Conservation (phyloP, 2,888 invertebrate genomes). For the Cryptocephalus primarius region DNA sequence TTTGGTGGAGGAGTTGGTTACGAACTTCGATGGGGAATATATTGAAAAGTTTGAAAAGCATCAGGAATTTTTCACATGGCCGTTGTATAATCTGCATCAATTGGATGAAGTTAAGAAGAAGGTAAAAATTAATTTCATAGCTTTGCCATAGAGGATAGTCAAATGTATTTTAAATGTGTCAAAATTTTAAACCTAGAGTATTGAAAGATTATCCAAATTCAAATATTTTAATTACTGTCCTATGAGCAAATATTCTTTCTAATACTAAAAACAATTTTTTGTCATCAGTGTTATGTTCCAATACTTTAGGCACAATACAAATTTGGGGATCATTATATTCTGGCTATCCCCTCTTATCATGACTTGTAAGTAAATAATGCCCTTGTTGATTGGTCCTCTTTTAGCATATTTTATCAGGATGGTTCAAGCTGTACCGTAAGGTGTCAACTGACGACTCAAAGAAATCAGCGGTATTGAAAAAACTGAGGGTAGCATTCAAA, state of each 20-base stretch:
- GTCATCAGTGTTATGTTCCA: too few species aligned
- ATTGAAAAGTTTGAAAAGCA: conserved; percentile 9
- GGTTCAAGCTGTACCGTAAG: conserved; percentile 14
- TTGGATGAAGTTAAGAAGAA: conserved; percentile 12
- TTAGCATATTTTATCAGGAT: conserved; percentile 11
- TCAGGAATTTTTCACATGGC: conserved; percentile 18
- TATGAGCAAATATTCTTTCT: too few species aligned
- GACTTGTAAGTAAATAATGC: too few species aligned
- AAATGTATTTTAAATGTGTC: too few species aligned
- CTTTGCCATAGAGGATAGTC: too few species aligned
- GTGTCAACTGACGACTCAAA: conserved; percentile 12
- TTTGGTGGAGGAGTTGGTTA: conserved; percentile 8
- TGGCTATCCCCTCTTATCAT: too few species aligned
- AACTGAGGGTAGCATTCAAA: conserved; percentile 15
- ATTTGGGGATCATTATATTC: too few species aligned
- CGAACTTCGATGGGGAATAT: conserved; percentile 8
- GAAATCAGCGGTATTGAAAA: conserved; percentile 15
- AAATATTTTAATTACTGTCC: too few species aligned
- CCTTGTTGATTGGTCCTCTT: conserved; percentile 2
- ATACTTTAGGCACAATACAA: too few species aligned
- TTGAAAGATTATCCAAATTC: too few species aligned
- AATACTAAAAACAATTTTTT: too few species aligned
- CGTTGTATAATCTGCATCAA: conserved; percentile 15
- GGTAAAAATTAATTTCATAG: conserved; percentile 7
- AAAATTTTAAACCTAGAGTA: too few species aligned